A percentile compares a stretch with the other conserved stretches of the same genome.
phyloP scores from a whole-genome alignment of 2,888 invertebrate species.

The Cacoxenus indagator region DNA sequence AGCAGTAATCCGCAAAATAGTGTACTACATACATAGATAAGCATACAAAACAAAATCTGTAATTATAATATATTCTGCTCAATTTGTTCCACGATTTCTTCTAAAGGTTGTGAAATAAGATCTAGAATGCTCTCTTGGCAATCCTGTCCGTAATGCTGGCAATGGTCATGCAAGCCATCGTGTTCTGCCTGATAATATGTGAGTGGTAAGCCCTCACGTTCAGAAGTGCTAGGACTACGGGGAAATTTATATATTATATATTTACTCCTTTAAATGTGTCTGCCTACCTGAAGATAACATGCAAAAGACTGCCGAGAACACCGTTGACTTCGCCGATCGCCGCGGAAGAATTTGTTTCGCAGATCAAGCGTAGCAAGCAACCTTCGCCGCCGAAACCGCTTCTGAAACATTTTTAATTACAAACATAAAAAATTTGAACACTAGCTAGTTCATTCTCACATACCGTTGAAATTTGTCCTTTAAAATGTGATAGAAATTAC shows the following conservation, averaged over 20 bases:
- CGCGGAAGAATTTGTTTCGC: conserved; percentile 74
- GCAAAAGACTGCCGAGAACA: conserved; percentile 77
- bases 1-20: no score
- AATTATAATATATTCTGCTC: neutral
- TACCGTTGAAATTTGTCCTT: conserved; percentile 53
- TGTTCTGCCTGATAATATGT: conserved; percentile 64
- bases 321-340: conserved; percentile 72
- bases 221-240: conserved; percentile 61
- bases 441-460: neutral
- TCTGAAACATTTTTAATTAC: conserved; percentile 37
- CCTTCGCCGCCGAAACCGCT: conserved; percentile 74
- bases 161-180: conserved; percentile 58
- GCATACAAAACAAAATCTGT: no score
- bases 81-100: conserved; percentile 45
- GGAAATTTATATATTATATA: neutral
- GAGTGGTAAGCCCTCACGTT: conserved; percentile 56
- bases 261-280: neutral
- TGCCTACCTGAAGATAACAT: conserved; percentile 77
- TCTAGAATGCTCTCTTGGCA: conserved; percentile 60
- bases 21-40: no score
- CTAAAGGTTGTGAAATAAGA: conserved; percentile 61
- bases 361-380: conserved; percentile 78
- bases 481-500: conserved; percentile 54
- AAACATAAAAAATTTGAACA: neutral
- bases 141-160: conserved; percentile 48